Base-by-base conservation (phyloP, 2,888 invertebrate species). In the Gastracanthus pulcherrimus region DNA sequence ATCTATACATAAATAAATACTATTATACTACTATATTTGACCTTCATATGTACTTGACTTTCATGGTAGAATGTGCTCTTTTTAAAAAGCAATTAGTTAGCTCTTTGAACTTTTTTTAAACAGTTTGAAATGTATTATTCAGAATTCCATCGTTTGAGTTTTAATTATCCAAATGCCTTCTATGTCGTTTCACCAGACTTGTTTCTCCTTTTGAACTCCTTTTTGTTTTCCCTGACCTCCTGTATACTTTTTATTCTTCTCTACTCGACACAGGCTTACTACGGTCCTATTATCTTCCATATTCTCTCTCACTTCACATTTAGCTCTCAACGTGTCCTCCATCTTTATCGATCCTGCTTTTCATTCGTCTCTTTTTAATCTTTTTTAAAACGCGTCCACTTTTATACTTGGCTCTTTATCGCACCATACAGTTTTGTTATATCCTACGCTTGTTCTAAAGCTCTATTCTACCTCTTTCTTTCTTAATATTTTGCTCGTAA, bases 261-360 rank as follows among this genome's bases (percentile, higher is more conserved):
- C 26, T 23, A 55, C 66, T 70, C 41, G 38, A 26, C 76, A 16
- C 51, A 36, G 23, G 23, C 41, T 31, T 23, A 38, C 48, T 48
- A 16, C 36, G 29, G 76, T n/a, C n/a, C 60, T 60, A 77, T 60
- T 77, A 69, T 75, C 64, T 77, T 77, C 16, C 48, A 69, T 26
- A 48, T 70, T 45, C 36, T 41, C 38, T 76, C 58, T 48, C 36
- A 38, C 77, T 77, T 70, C 36, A 48, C 62, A 62, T 77, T 48
- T 60, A 77, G 62, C 70, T 70, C 77, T 77, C 62, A 36, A 26
- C 19, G 60, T n/a, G 64, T 48, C 64, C 70, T 48, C 45, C 48
- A 51, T 72, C 75, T 66, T 74, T 70, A 75, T 80, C 36, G 51
- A 78, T 76, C 58, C 26, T 36, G 13, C 71, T 70, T 67, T 48